These are phyloP conservation scores for Spodoptera exigua DNA, from an alignment of 2,888 invertebrate genomes.

Conservation along the genomic window DNA sequence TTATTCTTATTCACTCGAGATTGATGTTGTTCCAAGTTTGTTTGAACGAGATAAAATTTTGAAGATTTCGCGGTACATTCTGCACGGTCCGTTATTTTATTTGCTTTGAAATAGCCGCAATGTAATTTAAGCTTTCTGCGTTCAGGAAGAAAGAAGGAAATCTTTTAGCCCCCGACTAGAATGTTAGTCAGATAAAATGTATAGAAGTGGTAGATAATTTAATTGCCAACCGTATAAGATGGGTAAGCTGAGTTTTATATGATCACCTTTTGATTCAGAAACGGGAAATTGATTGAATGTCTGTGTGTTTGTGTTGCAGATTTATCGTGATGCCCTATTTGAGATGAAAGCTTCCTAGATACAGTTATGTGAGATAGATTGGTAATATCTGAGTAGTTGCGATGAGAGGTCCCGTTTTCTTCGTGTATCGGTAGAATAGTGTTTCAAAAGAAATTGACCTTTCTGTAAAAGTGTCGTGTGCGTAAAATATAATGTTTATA, in stretches of 20 bases:
- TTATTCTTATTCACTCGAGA: constrained; percentile 36
- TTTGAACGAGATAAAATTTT: constrained; percentile 63
- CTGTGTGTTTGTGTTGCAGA: constrained; percentile 4
- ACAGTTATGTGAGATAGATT: not conserved
- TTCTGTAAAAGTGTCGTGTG: too few species aligned
- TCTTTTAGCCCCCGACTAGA: not conserved
- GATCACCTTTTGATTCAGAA: constrained; percentile 42
- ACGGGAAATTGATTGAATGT: constrained; percentile 24
- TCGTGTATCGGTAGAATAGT: not conserved
- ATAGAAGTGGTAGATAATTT: constrained; percentile 47
- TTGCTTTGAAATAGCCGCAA: constrained; percentile 39
- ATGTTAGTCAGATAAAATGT: constrained; percentile 31
- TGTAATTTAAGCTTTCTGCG: constrained; percentile 19
- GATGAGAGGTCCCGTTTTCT: constrained; percentile 1
- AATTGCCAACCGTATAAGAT: constrained; percentile 46
- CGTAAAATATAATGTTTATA: too few species aligned
- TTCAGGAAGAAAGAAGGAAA: constrained; percentile 10
- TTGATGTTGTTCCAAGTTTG: constrained; percentile 51
- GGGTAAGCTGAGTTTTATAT: constrained; percentile 43
- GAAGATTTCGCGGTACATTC: constrained; percentile 64
- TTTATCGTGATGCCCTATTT: constrained; percentile 3
- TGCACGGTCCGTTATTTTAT: constrained; percentile 61
- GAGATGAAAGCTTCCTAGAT: not conserved
- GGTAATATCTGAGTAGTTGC: not conserved
- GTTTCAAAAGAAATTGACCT: not conserved